Evolutionary conservation across 2,113 vertebrate species (phyloP).

Genomic region (Camelus bactrianus): DNA sequence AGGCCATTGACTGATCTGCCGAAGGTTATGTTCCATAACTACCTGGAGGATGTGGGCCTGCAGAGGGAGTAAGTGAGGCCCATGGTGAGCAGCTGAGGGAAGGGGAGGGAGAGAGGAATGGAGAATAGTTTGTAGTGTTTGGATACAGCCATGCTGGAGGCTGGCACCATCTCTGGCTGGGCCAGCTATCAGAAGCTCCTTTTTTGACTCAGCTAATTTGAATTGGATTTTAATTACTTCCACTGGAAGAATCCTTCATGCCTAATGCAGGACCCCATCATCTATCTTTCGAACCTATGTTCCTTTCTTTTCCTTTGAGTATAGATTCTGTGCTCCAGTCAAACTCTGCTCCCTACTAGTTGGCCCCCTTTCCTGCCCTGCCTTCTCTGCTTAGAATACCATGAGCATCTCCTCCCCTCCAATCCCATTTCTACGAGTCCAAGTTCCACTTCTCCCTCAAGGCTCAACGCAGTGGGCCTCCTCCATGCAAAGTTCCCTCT

Average conservation of each 20-base stretch:
- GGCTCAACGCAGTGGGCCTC: not conserved
- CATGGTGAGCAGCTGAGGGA: not conserved
- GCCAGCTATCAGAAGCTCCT: not conserved
- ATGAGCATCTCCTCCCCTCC: not conserved
- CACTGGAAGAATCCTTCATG: not conserved
- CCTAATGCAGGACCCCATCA: not conserved
- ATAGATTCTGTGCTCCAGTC: not conserved
- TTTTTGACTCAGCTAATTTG: not conserved
- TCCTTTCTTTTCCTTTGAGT: not conserved
- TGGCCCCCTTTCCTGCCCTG: not conserved
- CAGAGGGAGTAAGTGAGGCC: not conserved
- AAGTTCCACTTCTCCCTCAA: not conserved
- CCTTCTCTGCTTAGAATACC: not conserved
- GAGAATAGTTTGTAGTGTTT: not conserved
- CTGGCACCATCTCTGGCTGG: not conserved
- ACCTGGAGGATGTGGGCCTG: not conserved
- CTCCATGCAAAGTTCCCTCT: not conserved
- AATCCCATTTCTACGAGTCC: not conserved
- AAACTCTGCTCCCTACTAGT: not conserved
- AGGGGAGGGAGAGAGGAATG: not conserved
- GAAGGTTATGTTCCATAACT: not conserved
- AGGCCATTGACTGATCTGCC: not conserved
- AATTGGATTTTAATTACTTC: not conserved
- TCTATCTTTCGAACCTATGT: not conserved
- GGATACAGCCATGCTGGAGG: not conserved